These are phyloP conservation scores for Xestia sexstrigata DNA, from an alignment of 2,888 invertebrate species.

Conservation along the genomic window DNA sequence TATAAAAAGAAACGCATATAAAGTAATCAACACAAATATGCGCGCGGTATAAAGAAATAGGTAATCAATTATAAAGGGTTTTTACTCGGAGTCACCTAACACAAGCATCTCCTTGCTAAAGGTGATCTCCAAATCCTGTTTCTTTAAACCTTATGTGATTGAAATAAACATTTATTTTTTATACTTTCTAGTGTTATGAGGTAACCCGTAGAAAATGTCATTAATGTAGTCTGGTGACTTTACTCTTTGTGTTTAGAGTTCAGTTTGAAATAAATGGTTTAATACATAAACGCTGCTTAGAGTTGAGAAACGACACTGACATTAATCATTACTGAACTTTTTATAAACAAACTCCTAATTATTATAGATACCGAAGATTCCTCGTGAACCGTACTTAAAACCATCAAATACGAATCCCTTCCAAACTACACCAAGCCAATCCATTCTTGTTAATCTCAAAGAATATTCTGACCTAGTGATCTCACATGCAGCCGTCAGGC, in stretches of 20 bases:
- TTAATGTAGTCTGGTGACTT: no score
- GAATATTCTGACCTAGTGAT: conserved; percentile 57
- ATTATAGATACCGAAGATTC: neutral
- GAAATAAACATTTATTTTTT: no score
- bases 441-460: conserved; percentile 52
- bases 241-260: no score
- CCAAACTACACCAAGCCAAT: conserved; percentile 32
- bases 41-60: no score
- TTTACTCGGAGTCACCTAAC: no score
- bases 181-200: no score
- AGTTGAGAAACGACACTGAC: neutral
- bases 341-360: neutral
- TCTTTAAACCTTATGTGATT: no score
- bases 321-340: neutral
- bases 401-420: neutral
- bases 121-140: no score
- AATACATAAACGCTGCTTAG: neutral
- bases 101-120: no score
- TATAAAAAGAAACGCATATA: neutral
- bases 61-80: no score
- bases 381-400: neutral
- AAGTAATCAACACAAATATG: neutral
- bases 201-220: no score
- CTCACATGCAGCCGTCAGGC: conserved; percentile 56
- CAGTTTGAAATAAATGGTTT: no score